phyloP scores from a whole-genome alignment of 2,797 vertebrate genomes.

The Philypnodon macrostomus region DNA sequence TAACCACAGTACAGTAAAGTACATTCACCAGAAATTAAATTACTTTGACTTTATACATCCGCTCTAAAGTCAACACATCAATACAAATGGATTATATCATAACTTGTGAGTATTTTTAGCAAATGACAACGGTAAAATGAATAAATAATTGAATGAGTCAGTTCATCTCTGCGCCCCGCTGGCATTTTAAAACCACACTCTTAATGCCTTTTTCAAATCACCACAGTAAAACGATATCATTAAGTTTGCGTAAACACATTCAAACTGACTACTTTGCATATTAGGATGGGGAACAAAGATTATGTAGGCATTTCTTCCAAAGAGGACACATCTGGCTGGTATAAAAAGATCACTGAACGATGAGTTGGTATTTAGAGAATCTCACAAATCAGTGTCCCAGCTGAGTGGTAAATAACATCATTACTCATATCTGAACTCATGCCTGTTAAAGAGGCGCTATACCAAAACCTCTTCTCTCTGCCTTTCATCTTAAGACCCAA shows the following conservation, averaged over 20 bases:
- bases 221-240: conserved; percentile 9
- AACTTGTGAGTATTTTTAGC: conserved; percentile 1
- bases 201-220: conserved; percentile 7
- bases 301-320: conserved; percentile 11
- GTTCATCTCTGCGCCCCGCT: conserved; percentile 19
- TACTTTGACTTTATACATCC: too few relatives aligned
- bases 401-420: conserved; percentile 57
- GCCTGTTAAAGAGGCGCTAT: conserved; percentile 30
- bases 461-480: conserved; percentile 32
- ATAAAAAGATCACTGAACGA: conserved; percentile 28
- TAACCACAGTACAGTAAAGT: background rate
- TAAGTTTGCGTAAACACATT: conserved; percentile 9
- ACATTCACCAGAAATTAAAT: background rate
- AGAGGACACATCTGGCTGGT: conserved; percentile 39
- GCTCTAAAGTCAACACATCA: background rate
- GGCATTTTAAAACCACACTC: conserved; percentile 7
- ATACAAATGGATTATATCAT: background rate
- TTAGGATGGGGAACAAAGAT: conserved; percentile 17
- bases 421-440: conserved; percentile 43
- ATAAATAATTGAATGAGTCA: conserved; percentile 14
- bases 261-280: conserved; percentile 18
- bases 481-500: conserved; percentile 54
- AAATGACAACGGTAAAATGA: conserved; percentile 1
- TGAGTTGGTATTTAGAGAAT: conserved; percentile 39
- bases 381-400: conserved; percentile 43